A percentile compares a stretch with the other conserved stretches of the same genome.
phyloP scores from a whole-genome alignment of 2,888 invertebrate genomes.

The Limnephilus auricula region DNA sequence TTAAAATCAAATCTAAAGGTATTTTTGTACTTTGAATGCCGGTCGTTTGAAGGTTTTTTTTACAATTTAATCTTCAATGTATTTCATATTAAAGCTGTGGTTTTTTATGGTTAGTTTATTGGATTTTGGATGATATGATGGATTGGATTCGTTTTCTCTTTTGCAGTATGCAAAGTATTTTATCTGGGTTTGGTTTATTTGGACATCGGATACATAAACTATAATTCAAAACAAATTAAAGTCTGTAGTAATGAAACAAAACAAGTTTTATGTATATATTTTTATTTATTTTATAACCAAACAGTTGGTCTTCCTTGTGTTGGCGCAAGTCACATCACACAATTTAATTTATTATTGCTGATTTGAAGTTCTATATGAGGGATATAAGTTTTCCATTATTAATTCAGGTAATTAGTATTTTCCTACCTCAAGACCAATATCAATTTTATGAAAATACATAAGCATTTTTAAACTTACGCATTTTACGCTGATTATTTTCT shows the following conservation, averaged over 20 bases:
- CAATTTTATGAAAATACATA: not conserved
- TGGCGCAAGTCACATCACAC: not conserved
- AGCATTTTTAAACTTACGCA: not conserved
- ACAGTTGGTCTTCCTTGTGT: not conserved
- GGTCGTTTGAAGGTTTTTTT: too few species aligned
- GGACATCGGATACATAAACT: not conserved
- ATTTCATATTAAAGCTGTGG: not conserved
- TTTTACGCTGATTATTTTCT: not conserved
- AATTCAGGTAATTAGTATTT: not conserved
- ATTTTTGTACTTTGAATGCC: not conserved
- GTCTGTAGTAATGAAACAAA: not conserved
- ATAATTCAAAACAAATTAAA: not conserved
- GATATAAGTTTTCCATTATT: not conserved
- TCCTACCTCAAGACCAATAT: conserved; percentile 2
- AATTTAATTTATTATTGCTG: not conserved
- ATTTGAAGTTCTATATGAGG: not conserved
- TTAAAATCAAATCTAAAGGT: not conserved
- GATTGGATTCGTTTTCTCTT: not conserved
- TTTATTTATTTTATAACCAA: not conserved
- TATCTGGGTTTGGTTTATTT: not conserved
- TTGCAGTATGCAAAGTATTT: not conserved
- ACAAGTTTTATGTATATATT: not conserved
- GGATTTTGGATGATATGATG: not conserved
- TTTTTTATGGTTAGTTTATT: not conserved
- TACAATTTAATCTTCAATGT: too few species aligned